Evolutionary conservation across 2,888 invertebrate species (phyloP).

Genomic region (Neoitamus cyanurus): DNA sequence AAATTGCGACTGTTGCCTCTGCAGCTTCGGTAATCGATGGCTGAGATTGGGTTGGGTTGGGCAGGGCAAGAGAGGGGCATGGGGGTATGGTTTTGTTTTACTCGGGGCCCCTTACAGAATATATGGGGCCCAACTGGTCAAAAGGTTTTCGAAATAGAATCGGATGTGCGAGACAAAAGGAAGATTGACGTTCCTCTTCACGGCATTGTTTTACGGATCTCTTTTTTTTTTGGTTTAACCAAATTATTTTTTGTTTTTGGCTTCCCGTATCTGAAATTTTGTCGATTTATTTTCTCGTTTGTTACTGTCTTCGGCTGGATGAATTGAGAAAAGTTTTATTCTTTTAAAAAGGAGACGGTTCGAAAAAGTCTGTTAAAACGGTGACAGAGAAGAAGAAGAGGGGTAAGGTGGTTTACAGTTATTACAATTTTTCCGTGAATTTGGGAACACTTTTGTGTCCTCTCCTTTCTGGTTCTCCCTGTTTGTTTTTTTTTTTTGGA

Average conservation of each 20-base stretch:
- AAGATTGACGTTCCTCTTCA: slow-evolving; percentile 39
- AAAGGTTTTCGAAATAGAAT: slow-evolving; percentile 7
- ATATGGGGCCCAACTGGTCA: neutral
- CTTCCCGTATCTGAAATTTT: neutral
- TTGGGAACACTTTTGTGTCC: neutral
- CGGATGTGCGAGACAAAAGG: slow-evolving; percentile 33
- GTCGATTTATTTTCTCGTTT: neutral
- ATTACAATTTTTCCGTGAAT: neutral
- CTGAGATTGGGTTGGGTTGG: too few species aligned
- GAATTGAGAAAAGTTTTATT: neutral
- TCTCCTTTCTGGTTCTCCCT: neutral
- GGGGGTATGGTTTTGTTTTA: too few species aligned
- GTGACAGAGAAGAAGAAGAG: too few species aligned
- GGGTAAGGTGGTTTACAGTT: too few species aligned
- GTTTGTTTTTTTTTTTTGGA: neutral
- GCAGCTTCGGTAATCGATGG: too few species aligned
- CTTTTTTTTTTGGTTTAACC: neutral
- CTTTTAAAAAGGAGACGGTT: too few species aligned
- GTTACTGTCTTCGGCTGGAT: neutral
- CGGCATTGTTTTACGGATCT: slow-evolving; percentile 38
- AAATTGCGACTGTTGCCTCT: neutral
- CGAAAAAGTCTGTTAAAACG: too few species aligned
- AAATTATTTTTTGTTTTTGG: neutral
- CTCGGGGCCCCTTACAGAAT: too few species aligned
- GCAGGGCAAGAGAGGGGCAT: too few species aligned